Evolutionary conservation across 1,140 invertebrate genomes (phyloP), one percentile per base, ranked within the genome.

Genomic region (Zaprionus capensis): DNA sequence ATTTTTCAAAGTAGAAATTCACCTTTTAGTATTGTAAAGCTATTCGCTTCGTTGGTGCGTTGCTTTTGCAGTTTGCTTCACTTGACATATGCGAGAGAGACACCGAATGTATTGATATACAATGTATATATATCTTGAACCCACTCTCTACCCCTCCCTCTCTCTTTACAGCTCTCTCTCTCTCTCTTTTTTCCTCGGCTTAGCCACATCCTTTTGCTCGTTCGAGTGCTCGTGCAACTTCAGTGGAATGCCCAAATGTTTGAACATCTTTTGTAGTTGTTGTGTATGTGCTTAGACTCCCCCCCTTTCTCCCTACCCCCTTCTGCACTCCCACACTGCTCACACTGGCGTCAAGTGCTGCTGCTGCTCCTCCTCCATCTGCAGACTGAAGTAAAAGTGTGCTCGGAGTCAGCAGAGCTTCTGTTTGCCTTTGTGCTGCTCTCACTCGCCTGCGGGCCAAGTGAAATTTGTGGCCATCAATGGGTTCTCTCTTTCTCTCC

Each of bases 351-450:
- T 71, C 59, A 71, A 41, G 34, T 63, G 34, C 17, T 17, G 46
- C 36, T 57, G 1, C 36, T 5, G 4, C 63, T 53, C 22, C 49
- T 11, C 12, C 56, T 59, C 14, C 17, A 34, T 26, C 57, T 85
- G 71, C 34, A 58, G 67, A 63, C 62, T 82, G 75, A 82, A 80
- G 83, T 87, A 73, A 79, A 85, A 84, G 82, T 84, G 74, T 86
- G 72, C 82, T 85, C 62, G 86, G 78, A 82, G 82, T 82, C 82
- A 82, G 74, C 82, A 57, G 57, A 74, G 65, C 82, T 79, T 61
- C 68, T 86, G 82, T 85, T 85, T 85, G 76, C 68, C 56, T 71
- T 49, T 69, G 70, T 44, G 24, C 51, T 46, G 17, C 46, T 22
- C 46, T 4, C 31, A 20, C 46, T 22, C 20, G 46, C 61, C 17